phyloP scores from a whole-genome alignment of 2,113 vertebrate species.

The Gallinago media region DNA sequence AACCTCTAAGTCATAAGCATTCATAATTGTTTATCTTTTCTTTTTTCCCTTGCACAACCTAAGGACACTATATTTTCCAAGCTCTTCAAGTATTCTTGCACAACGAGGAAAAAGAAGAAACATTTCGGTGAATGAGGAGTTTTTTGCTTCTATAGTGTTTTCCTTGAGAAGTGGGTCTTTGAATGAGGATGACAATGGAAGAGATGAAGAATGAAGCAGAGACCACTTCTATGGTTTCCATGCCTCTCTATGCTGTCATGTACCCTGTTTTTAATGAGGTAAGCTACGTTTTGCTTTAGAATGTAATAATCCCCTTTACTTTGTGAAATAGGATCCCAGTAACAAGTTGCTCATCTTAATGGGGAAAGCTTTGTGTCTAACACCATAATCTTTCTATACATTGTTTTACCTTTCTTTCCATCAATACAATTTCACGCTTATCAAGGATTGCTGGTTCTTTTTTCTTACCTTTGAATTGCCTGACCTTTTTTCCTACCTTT shows the following conservation, averaged over 20 bases:
- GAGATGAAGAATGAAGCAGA: conserved; percentile 97
- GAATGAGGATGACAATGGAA: conserved; percentile 98
- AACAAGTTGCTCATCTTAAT: neutral
- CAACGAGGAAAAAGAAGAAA: conserved; percentile 59
- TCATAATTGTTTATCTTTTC: neutral
- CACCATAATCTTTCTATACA: neutral
- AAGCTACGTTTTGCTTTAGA: neutral
- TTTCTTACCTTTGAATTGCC: neutral
- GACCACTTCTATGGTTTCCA: conserved; percentile 90
- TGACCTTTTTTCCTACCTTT: neutral
- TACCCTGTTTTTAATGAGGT: conserved; percentile 97
- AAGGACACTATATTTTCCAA: conserved; percentile 50
- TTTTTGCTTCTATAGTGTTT: conserved; percentile 80
- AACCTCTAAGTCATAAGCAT: neutral
- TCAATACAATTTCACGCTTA: neutral
- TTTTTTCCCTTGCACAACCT: neutral
- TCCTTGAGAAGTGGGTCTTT: conserved; percentile 82
- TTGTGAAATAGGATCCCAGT: neutral
- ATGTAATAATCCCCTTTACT: neutral
- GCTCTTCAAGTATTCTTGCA: conserved; percentile 46
- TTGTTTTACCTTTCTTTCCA: neutral
- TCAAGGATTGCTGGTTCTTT: neutral
- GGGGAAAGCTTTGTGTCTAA: neutral
- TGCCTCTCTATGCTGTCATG: conserved; percentile 94
- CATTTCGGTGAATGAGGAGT: conserved; percentile 82